phyloP scores from a whole-genome alignment of 1,140 invertebrate genomes.

The Cyclargus thomasi region DNA sequence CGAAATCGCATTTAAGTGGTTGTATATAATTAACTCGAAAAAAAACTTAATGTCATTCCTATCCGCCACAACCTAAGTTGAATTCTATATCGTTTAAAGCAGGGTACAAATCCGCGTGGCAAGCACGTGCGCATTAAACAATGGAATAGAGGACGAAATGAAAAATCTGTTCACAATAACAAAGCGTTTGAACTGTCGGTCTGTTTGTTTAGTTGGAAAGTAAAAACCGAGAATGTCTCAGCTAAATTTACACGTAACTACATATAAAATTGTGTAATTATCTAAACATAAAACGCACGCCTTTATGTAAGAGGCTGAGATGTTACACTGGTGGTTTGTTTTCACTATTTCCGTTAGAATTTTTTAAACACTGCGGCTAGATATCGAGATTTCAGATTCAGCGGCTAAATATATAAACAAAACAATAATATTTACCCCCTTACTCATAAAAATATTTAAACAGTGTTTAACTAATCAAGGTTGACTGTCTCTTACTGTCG shows the following conservation, averaged over 20 bases:
- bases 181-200: constrained; percentile 52
- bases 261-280: constrained; percentile 36
- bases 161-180: constrained; percentile 58
- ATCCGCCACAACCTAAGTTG: not conserved
- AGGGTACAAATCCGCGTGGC: constrained; percentile 12
- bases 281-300: constrained; percentile 32
- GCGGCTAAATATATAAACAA: not conserved
- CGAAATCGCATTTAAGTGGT: constrained; percentile 10
- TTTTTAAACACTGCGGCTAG: not conserved
- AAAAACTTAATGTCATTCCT: constrained; percentile 14
- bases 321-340: not conserved
- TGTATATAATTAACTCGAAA: constrained; percentile 11
- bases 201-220: constrained; percentile 64
- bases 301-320: constrained; percentile 1
- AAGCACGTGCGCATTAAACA: constrained; percentile 32
- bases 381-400: not conserved
- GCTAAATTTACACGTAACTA: constrained; percentile 51
- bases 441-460: too few species aligned
- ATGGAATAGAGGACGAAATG: constrained; percentile 44
- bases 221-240: constrained; percentile 51
- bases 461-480: too few species aligned
- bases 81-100: not conserved
- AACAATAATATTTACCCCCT: too few species aligned
- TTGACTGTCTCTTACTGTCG: too few species aligned
- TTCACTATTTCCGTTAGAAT: not conserved